These are phyloP conservation scores for Chloroceryle amazona DNA, from an alignment of 2,797 vertebrate species.

Conservation along the genomic window DNA sequence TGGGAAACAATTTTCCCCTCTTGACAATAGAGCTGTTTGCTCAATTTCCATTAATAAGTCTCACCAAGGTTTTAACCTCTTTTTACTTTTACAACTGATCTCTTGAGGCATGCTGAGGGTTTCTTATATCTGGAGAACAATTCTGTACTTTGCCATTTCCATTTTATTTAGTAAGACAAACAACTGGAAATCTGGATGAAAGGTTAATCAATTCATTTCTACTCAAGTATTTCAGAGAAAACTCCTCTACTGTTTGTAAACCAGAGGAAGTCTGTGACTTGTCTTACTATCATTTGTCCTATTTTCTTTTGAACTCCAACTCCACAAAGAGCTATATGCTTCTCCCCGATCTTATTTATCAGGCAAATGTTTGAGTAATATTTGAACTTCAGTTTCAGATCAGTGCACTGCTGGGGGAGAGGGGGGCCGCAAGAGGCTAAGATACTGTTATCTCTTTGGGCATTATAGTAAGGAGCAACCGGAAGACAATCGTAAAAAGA, in stretches of 20 bases:
- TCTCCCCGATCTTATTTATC: not conserved
- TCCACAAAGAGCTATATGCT: not conserved
- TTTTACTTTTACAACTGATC: not conserved
- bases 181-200: constrained; percentile 1
- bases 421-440: not conserved
- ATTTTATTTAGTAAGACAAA: constrained; percentile 22
- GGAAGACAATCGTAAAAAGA: constrained; percentile 45
- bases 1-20: constrained; percentile 21
- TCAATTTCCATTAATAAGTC: constrained; percentile 50
- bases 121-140: constrained; percentile 1
- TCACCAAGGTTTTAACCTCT: constrained; percentile 34
- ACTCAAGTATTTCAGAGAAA: constrained; percentile 1
- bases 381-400: not conserved
- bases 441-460: not conserved
- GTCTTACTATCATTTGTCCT: not conserved
- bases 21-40: constrained; percentile 18
- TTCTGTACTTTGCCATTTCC: not conserved
- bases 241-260: not conserved
- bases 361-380: not conserved
- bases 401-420: accelerated
- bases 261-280: not conserved
- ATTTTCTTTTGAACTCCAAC: not conserved
- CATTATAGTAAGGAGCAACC: not conserved
- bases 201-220: not conserved
- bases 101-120: not conserved